Evolutionary conservation across 2,113 vertebrate genomes (phyloP).

Genomic region (Stomatorhinus ivindoensis): DNA sequence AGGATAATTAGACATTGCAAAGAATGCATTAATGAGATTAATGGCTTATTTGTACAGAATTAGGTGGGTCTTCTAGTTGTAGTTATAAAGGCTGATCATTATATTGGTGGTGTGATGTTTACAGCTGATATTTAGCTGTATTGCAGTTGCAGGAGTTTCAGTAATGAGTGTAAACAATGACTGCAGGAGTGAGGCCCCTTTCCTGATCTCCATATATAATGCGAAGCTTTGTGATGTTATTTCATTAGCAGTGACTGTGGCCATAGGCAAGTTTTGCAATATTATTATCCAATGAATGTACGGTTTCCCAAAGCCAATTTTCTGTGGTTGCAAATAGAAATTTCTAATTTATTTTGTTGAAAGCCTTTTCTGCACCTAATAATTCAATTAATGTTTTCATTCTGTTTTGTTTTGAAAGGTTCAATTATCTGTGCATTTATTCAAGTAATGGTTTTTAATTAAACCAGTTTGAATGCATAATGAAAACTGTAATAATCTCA

Average conservation of each 20-base stretch:
- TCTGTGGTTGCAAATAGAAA: neutral
- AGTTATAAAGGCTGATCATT: neutral
- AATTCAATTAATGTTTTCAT: neutral
- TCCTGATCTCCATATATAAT: neutral
- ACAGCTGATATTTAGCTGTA: neutral
- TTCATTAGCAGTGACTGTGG: conserved; percentile 11
- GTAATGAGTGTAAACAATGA: conserved; percentile 8
- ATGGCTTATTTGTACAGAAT: conserved; percentile 37
- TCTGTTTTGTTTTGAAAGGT: neutral
- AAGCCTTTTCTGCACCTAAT: conserved; percentile 15
- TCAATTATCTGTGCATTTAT: neutral
- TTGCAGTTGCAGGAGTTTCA: neutral
- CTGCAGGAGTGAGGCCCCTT: neutral
- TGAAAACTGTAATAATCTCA: neutral
- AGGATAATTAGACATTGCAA: conserved; percentile 65
- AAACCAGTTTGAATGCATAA: conserved; percentile 13
- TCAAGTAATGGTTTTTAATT: neutral
- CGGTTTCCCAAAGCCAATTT: neutral
- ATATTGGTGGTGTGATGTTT: neutral
- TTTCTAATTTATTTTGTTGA: conserved; percentile 11
- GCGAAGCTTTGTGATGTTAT: conserved; percentile 8
- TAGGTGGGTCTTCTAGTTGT: conserved; percentile 10
- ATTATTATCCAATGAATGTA: conserved; percentile 10
- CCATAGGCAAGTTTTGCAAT: conserved; percentile 1
- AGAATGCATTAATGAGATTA: conserved; percentile 49